Evolutionary conservation across 1,140 invertebrate genomes (phyloP).

Genomic region (Halyomorpha halys): DNA sequence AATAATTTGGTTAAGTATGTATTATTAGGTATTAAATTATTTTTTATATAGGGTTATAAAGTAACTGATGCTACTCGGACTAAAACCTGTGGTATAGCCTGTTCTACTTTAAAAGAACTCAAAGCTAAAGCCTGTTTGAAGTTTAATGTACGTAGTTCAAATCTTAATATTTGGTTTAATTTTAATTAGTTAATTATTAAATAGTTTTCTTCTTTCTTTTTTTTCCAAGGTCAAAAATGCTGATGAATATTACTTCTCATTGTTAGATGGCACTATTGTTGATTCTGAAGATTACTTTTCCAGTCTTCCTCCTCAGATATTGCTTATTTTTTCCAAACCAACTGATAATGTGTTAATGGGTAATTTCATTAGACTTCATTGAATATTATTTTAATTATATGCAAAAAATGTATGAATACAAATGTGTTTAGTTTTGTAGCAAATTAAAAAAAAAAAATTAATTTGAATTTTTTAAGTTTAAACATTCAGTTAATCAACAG

Average conservation of each 20-base stretch:
- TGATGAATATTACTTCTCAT: conserved; percentile 37
- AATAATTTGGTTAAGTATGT: too few relatives aligned
- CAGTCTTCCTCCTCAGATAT: conserved; percentile 57
- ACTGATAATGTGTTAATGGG: conserved; percentile 53
- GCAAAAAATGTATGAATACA: neutral
- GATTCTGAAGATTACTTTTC: conserved; percentile 62
- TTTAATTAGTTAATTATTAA: too few relatives aligned
- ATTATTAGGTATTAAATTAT: too few relatives aligned
- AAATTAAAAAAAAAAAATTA: too few relatives aligned
- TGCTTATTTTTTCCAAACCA: conserved; percentile 52
- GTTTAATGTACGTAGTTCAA: conserved; percentile 34
- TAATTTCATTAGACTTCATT: conserved; percentile 33
- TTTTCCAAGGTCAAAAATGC: conserved; percentile 35
- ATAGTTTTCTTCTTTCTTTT: conserved; percentile 23
- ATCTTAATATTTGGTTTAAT: conserved; percentile 29
- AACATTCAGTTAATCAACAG: too few relatives aligned
- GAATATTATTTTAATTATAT: neutral
- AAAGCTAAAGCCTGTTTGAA: conserved; percentile 52
- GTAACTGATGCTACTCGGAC: conserved; percentile 52
- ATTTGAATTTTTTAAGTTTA: too few relatives aligned
- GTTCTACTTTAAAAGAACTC: conserved; percentile 49
- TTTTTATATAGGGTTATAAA: conserved; percentile 47
- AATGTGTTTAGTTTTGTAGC: neutral
- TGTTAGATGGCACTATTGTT: conserved; percentile 58
- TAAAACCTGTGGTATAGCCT: conserved; percentile 56